Conservation (phyloP, 1,140 invertebrate species). For the Pollicipes pollicipes region DNA sequence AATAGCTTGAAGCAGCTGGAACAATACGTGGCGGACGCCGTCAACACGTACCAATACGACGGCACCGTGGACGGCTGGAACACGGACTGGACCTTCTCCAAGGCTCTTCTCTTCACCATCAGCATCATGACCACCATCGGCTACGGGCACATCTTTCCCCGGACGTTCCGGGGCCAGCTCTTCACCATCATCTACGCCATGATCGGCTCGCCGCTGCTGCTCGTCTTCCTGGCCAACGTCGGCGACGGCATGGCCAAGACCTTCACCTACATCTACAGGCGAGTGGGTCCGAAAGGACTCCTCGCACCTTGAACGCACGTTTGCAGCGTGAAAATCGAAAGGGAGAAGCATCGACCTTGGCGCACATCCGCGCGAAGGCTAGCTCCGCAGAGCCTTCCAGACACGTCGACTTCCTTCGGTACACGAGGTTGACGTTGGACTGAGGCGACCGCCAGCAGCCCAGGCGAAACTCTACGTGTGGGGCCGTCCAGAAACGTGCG, state of each 20-base stretch:
- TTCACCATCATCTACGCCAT: constrained; percentile 23
- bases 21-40: constrained; percentile 19
- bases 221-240: constrained; percentile 24
- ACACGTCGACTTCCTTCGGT: too few species aligned
- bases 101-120: constrained; percentile 22
- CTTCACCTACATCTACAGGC: constrained; percentile 21
- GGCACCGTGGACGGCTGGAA: constrained; percentile 19
- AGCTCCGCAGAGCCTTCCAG: too few species aligned
- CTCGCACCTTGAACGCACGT: neutral
- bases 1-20: constrained; percentile 18
- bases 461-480: too few species aligned
- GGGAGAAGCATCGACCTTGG: too few species aligned
- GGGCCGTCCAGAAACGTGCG: too few species aligned
- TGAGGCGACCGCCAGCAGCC: too few species aligned
- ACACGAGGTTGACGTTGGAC: too few species aligned
- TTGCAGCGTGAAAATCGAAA: neutral
- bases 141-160: constrained; percentile 24
- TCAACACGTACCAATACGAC: constrained; percentile 19
- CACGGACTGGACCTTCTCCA: constrained; percentile 22
- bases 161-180: constrained; percentile 21
- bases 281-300: constrained; percentile 6
- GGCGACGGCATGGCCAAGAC: constrained; percentile 22
- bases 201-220: constrained; percentile 23
- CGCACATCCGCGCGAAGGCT: too few species aligned
- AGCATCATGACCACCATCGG: constrained; percentile 23